Base-by-base conservation (phyloP, 1,140 invertebrate genomes). In the Diorhabda carinulata region DNA sequence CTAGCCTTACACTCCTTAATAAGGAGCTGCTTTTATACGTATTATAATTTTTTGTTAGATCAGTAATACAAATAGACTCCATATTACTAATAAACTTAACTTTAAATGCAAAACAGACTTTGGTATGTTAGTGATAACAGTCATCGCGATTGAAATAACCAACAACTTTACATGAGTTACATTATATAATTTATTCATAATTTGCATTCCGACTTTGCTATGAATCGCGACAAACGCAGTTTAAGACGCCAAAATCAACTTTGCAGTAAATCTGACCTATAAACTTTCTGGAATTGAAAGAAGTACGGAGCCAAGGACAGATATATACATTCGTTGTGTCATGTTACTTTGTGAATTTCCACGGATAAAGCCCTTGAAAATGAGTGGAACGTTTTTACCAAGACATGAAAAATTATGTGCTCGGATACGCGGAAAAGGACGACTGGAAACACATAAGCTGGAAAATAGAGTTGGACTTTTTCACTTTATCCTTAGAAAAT, bases 361-460 rank as follows among this genome's bases (percentile, higher is more conserved):
- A 52, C 47, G 47, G 47, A 52, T 52, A 52, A 52, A 52, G 47
- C n/a, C 47, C 47, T 52, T 52, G 47, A n/a, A 52, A 52, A 52
- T 52, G 47, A 52, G 47, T 52, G 47, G 47, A 52, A 2, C 47
- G 47, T 52, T 52, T n/a, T 52, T 52, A 52, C 47, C 47, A 52
- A n/a, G 47, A 52, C 47, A n/a, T 52, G 47, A 52, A 52, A 52
- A 52, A 52, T 52, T 52, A 52, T 52, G 47, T 52, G 47, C 47
- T 52, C 47, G 6, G 47, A 52, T 52, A 52, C 47, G 47, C 47
- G 47, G 47, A 52, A 52, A 52, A 52, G 47, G 47, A 52, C 47
- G 47, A 8, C 47, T 8, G 47, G 47, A 52, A 52, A 52, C n/a
- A 52, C n/a, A 52, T 52, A 52, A 52, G n/a, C 47, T n/a, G n/a